These are phyloP conservation scores for Myotis planiceps DNA, from an alignment of 2,797 vertebrate genomes.

Conservation along the genomic window DNA sequence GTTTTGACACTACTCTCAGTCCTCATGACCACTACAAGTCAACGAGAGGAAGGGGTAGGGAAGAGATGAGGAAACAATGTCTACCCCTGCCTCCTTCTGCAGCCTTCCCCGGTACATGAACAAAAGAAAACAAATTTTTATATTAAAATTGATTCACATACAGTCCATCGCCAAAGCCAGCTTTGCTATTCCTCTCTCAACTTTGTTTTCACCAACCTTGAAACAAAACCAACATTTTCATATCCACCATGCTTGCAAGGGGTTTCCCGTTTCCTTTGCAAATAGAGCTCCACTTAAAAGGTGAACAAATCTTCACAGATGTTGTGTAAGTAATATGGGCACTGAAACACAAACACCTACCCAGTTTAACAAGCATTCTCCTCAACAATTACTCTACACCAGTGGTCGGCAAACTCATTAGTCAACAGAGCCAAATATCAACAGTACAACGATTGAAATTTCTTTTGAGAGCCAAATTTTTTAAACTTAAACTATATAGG, in stretches of 20 bases:
- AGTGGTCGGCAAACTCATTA: no score
- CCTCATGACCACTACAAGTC: no score
- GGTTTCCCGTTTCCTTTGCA: neutral
- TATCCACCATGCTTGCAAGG: neutral
- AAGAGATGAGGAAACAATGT: neutral
- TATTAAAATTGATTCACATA: neutral
- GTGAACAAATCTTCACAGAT: neutral
- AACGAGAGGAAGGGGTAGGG: neutral
- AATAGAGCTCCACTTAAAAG: neutral
- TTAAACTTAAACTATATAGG: no score
- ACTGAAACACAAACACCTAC: neutral
- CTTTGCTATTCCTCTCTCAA: neutral
- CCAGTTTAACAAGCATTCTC: neutral
- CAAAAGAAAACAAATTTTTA: neutral
- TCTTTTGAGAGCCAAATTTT: no score
- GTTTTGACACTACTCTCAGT: neutral
- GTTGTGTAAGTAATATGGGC: neutral
- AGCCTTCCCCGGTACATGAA: rapidly evolving
- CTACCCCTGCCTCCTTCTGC: no score
- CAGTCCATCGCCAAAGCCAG: neutral
- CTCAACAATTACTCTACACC: neutral
- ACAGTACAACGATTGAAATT: no score
- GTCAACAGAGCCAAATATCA: no score
- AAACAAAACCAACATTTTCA: neutral
- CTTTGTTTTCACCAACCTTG: neutral